Conservation (phyloP, 2,797 vertebrate species). For the Neostethus bicornis region DNA sequence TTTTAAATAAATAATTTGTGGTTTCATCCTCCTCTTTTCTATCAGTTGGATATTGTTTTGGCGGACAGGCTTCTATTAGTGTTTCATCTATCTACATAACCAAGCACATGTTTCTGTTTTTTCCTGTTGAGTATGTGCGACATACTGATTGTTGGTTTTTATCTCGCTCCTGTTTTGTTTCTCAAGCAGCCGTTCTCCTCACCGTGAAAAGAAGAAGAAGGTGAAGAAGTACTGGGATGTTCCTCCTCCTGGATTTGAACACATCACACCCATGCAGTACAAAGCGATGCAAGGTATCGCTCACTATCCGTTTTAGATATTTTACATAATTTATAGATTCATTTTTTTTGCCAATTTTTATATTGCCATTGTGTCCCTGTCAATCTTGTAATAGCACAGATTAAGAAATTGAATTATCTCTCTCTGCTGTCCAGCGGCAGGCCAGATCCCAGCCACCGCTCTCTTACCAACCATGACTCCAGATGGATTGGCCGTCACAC, state of each 20-base stretch:
- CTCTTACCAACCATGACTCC: constrained; percentile 93
- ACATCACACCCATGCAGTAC: constrained; percentile 86
- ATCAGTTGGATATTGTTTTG: constrained; percentile 12
- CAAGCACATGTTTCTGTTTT: constrained; percentile 8
- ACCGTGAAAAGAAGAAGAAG: constrained; percentile 96
- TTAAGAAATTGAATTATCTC: constrained; percentile 19
- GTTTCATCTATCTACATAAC: constrained; percentile 12
- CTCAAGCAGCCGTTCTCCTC: constrained; percentile 84
- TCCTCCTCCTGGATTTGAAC: constrained; percentile 82
- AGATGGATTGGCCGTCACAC: constrained; percentile 90
- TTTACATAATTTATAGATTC: background rate
- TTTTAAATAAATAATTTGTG: constrained; percentile 23
- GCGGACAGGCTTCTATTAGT: constrained; percentile 5
- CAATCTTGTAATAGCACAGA: too few relatives aligned
- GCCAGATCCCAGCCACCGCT: constrained; percentile 93
- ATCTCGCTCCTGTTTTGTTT: constrained; percentile 6
- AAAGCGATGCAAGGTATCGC: constrained; percentile 87
- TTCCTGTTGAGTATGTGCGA: background rate
- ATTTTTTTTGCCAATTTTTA: background rate
- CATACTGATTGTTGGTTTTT: background rate
- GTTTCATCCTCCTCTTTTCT: constrained; percentile 20
- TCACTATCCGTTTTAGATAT: background rate
- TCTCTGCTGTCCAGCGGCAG: constrained; percentile 80
- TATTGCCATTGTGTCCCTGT: too few relatives aligned
- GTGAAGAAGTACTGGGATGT: constrained; percentile 90